Evolutionary conservation across 92 coral and sea anemone species (phyloP), one percentile per base, ranked within the genome.

Genomic region (Zoanthus solanderi): DNA sequence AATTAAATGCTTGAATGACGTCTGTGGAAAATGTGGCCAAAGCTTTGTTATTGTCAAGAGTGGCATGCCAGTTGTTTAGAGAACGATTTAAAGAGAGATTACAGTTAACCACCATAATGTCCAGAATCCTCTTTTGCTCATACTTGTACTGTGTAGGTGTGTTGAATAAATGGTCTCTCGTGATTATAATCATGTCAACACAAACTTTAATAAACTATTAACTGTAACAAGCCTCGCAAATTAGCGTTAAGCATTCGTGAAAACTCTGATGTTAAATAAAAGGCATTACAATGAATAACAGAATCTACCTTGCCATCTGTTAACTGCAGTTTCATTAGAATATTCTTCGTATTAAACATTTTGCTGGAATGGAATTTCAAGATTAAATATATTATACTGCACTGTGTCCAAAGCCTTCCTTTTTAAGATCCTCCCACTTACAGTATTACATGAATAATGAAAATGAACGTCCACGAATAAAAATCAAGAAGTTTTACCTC

Each of bases 401-500:
- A 17, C 23, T 28, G 63, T 48, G 14, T 32, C 42, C 37, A 58
- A 78, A 79, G 72, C 54, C 84, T 79, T 60, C 60, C 45, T 53
- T 67, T 44, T 45, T 44, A 18, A 17, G 75, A 46, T 73, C 85
- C 45, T 71, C 85, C 85, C 73, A 11, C 23, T 42, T 47, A 8
- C 34, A 81, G 56, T 50, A 50, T 50, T 50, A 11, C 12, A 67
- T 66, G 42, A 73, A 65, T 46, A 37, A 80, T 18, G 42, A 17
- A 31, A 28, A 18, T 17, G 75, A 45, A 54, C 74, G 60, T 48
- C n/a, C 75, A 28, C 6, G 46, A 32, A 65, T 5, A 65, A 23
- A 46, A 14, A 16, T 6, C 46, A 50, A 69, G 50, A 47, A 67
- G 5, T 46, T 54, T 16, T 87, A 97, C 99, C 94, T 93, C 99